Evolutionary conservation across 2,888 invertebrate species (phyloP).

Genomic region (Cataglyphis altisquamis): DNA sequence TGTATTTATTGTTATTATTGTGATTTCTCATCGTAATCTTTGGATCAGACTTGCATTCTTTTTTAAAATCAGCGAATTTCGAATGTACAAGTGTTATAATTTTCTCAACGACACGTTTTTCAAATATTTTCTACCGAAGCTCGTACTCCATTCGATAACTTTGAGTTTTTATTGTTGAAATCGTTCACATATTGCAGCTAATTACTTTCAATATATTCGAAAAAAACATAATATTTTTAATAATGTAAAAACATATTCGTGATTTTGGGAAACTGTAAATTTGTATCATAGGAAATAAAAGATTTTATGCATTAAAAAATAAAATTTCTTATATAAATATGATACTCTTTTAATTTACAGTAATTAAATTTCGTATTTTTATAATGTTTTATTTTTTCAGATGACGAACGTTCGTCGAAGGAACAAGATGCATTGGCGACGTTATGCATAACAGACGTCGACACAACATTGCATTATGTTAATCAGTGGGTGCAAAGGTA

Average conservation of each 20-base stretch:
- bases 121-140: background rate
- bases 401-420: conserved; percentile 92
- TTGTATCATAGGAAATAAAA: background rate
- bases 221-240: background rate
- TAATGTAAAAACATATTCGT: background rate
- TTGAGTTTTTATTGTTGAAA: background rate
- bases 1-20: background rate
- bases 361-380: background rate
- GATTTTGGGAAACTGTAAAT: background rate
- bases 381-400: conserved; percentile 84
- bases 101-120: background rate
- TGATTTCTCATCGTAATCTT: background rate
- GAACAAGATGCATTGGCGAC: conserved; percentile 92
- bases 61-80: background rate
- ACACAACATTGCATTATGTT: conserved; percentile 94
- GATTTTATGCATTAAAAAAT: background rate
- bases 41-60: background rate
- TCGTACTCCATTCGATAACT: background rate
- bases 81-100: no score
- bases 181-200: background rate
- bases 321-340: background rate
- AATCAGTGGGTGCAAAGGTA: conserved; percentile 97
- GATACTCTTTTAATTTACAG: background rate
- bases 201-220: background rate
- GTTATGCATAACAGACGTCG: conserved; percentile 93